Evolutionary conservation across 2,113 vertebrate genomes (phyloP).

Genomic region (Andinoacara biseriatus): DNA sequence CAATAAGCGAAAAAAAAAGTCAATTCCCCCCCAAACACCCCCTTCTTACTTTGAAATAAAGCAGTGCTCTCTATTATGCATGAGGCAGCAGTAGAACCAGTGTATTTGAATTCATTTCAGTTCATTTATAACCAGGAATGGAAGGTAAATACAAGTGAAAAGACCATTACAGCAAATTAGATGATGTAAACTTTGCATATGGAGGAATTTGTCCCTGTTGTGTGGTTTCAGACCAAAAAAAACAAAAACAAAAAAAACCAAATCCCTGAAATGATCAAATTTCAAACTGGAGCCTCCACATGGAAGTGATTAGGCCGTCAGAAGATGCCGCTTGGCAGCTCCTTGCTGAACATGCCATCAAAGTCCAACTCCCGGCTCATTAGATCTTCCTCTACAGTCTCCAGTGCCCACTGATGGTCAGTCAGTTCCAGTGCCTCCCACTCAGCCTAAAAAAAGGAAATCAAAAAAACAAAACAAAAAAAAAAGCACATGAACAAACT

Average conservation of each 20-base stretch:
- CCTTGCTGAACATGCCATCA: conserved; percentile 97
- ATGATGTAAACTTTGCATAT: conserved; percentile 72
- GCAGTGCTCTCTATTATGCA: conserved; percentile 17
- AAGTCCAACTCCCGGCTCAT: conserved; percentile 96
- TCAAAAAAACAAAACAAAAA: not conserved
- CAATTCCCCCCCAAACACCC: conserved; percentile 10
- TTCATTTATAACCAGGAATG: conserved; percentile 43
- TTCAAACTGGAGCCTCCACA: conserved; percentile 36
- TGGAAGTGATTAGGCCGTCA: conserved; percentile 68
- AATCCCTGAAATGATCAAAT: conserved; percentile 50
- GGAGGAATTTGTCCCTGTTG: conserved; percentile 46
- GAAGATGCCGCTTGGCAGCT: conserved; percentile 94
- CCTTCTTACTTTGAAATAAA: conserved; percentile 23
- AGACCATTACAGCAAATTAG: conserved; percentile 38
- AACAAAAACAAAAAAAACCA: conserved; percentile 43
- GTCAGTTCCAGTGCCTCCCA: conserved; percentile 98
- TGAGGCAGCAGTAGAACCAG: conserved; percentile 37
- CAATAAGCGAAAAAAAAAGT: conserved; percentile 19
- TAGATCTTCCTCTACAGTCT: conserved; percentile 95
- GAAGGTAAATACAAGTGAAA: conserved; percentile 42
- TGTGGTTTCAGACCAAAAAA: conserved; percentile 33
- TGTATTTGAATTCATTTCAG: conserved; percentile 38
- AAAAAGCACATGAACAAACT: not conserved
- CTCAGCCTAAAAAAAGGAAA: conserved; percentile 85
- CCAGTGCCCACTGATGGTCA: conserved; percentile 97